These are phyloP conservation scores for Malaclemys terrapin DNA, from an alignment of 2,113 vertebrate genomes.

Conservation along the genomic window DNA sequence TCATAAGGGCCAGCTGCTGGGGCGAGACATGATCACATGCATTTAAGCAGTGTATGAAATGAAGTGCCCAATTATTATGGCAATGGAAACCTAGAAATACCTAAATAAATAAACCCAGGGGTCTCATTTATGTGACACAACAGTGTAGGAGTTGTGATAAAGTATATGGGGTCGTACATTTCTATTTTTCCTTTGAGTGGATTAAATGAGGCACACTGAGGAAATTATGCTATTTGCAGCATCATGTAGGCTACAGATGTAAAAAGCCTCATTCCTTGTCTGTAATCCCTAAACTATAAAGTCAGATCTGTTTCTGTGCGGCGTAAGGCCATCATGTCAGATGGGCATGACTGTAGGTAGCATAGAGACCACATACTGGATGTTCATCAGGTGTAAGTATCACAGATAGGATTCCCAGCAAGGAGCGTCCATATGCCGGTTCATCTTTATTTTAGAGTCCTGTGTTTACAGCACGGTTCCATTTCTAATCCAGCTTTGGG, in stretches of 20 bases:
- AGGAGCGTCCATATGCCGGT: slow-evolving; percentile 42
- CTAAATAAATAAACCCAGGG: not conserved
- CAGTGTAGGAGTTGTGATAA: not conserved
- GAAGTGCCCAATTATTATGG: not conserved
- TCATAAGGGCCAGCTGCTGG: not conserved
- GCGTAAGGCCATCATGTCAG: slow-evolving; percentile 59
- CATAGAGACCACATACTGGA: not conserved
- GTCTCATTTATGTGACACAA: not conserved
- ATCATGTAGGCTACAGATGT: not conserved
- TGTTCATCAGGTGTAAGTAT: slow-evolving; percentile 36
- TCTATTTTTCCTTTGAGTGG: not conserved
- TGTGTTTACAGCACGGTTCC: not conserved
- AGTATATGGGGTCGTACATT: not conserved
- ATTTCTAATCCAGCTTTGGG: slow-evolving; percentile 29
- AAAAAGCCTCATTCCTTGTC: slow-evolving; percentile 50
- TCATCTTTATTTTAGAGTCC: slow-evolving; percentile 58
- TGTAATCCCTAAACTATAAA: slow-evolving; percentile 32
- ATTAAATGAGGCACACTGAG: not conserved
- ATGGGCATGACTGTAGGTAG: slow-evolving; percentile 39
- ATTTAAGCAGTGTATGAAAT: not conserved
- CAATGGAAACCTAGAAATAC: not conserved
- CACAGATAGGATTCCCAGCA: slow-evolving; percentile 64
- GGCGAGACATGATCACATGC: not conserved
- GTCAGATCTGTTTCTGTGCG: slow-evolving; percentile 48
- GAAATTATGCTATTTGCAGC: slow-evolving; percentile 18